Evolutionary conservation across 2,113 vertebrate species (phyloP).

Genomic region (Takifugu bimaculatus): DNA sequence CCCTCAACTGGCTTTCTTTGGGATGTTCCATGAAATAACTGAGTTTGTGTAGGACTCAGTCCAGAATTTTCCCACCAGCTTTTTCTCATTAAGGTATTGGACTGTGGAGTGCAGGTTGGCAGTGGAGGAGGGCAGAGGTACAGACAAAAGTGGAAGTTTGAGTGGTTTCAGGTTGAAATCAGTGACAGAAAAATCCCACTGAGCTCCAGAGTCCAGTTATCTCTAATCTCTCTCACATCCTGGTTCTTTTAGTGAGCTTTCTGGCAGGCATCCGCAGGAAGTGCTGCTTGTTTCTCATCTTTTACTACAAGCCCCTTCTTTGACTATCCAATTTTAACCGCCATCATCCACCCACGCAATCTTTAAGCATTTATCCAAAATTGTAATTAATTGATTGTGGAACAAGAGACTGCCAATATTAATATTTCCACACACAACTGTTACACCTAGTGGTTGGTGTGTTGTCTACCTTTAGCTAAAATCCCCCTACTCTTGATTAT

Average conservation of each 20-base stretch:
- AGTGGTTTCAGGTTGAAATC: conserved; percentile 31
- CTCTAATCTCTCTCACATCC: not conserved
- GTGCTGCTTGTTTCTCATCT: not conserved
- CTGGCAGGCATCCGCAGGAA: not conserved
- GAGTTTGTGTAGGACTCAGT: conserved; percentile 88
- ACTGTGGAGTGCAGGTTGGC: conserved; percentile 74
- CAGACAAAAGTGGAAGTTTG: not conserved
- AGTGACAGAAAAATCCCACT: conserved; percentile 33
- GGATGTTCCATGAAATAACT: conserved; percentile 83
- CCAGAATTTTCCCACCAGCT: conserved; percentile 83
- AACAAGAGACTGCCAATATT: no score
- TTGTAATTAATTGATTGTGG: no score
- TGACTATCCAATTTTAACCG: not conserved
- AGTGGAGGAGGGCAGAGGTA: conserved; percentile 51
- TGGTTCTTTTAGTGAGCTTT: not conserved
- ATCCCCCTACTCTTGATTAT: not conserved
- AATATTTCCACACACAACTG: not conserved
- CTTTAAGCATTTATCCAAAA: not conserved
- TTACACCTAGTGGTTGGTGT: not conserved
- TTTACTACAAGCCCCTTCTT: not conserved
- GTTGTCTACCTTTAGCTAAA: not conserved
- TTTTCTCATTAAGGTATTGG: conserved; percentile 85
- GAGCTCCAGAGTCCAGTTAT: conserved; percentile 47
- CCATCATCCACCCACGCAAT: not conserved
- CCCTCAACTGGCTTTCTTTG: conserved; percentile 5